Evolutionary conservation across 2,888 invertebrate genomes (phyloP), one percentile per base, ranked within the genome.

Genomic region (Leucania comma): DNA sequence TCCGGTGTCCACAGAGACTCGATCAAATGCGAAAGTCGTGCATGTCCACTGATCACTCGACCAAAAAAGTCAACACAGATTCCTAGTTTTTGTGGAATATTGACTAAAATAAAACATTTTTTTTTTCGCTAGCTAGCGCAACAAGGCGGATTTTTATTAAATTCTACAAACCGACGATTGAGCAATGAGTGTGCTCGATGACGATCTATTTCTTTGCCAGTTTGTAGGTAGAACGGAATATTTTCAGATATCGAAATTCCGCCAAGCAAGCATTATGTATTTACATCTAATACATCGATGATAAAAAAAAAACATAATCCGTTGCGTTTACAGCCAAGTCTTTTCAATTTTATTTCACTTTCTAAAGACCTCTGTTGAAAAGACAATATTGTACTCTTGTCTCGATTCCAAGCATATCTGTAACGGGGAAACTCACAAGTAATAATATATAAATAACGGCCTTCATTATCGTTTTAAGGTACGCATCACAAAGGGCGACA

Each of bases 21-120:
- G 83, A 89, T 88, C 90, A 94, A 95, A 95, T 87, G 92, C 92
- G 86, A 93, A 93, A 95, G 93, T 96, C 95, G 96, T 96, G 96
- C 96, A 95, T 96, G 89, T 92, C 95, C 91, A 88, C 87, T 86
- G 92, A 89, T 86, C 92, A 90, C 85, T 91, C 90, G 87, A 92
- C 92, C 92, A 91, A 94, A 95, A 94, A 95, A 93, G 88, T 88
- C 91, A 90, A 92, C 89, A 93, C 85, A 86, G 90, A 89, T 88
- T 89, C 82, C 86, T 82, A 86, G 82, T 93, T 93, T 93, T 94
- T 94, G 85, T 89, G 80, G 78, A 83, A 86, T 87, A 86, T 87
- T 90, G 87, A 88, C 83, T 84, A 62, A 85, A 85, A 84, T 83
- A 83, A 85, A 89, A 83, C 78, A 81, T 79, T 86, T 71, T 82